These are phyloP conservation scores for Bradynema listronoti DNA, from an alignment of 1,140 invertebrate genomes.

Conservation along the genomic window DNA sequence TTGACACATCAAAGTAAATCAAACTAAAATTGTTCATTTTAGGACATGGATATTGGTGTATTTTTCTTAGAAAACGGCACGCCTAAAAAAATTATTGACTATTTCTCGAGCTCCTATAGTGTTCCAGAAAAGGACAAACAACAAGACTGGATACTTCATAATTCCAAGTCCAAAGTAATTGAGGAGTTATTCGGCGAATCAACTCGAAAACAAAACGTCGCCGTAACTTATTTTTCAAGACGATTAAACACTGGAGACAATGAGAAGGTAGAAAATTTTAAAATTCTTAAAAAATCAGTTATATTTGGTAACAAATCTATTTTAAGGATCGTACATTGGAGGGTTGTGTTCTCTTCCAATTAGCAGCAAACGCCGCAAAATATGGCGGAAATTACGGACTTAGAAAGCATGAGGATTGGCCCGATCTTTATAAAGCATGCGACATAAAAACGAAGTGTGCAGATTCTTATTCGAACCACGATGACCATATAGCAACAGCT, in stretches of 20 bases:
- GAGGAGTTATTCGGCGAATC: constrained; percentile 3
- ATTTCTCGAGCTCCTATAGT: constrained; percentile 36
- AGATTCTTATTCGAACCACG: background rate
- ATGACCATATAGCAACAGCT: constrained; percentile 3
- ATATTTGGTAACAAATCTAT: no score
- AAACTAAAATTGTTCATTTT: constrained; percentile 4
- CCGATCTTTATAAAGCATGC: constrained; percentile 46
- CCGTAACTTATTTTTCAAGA: constrained; percentile 38
- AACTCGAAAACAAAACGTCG: constrained; percentile 20
- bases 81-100: constrained; percentile 36
- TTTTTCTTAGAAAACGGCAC: constrained; percentile 36
- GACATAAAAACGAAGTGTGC: constrained; percentile 35
- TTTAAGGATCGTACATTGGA: constrained; percentile 37
- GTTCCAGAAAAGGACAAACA: constrained; percentile 27
- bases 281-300: background rate
- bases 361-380: constrained; percentile 38
- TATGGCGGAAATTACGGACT: constrained; percentile 32
- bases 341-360: constrained; percentile 48
- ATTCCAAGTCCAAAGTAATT: constrained; percentile 21
- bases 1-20: no score
- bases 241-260: constrained; percentile 31
- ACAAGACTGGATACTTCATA: constrained; percentile 37
- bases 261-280: constrained; percentile 28
- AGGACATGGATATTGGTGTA: constrained; percentile 47
- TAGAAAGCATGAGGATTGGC: constrained; percentile 44